Conservation (phyloP, 2,888 invertebrate genomes). For the Hypselothyrea guttata region DNA sequence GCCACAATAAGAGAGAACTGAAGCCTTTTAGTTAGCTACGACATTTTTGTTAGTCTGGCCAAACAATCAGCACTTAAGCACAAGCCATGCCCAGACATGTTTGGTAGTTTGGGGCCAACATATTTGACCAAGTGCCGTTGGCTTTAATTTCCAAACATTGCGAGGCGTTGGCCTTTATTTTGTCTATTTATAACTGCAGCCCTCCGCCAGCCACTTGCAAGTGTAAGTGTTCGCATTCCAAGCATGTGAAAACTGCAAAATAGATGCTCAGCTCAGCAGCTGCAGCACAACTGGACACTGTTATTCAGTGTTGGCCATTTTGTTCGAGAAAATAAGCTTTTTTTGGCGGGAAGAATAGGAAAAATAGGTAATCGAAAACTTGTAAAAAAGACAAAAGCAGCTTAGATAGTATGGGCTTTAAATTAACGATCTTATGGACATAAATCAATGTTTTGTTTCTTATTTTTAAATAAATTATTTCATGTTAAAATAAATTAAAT, state of each 20-base stretch:
- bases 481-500: too few relatives aligned
- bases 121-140: constrained; percentile 65
- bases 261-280: constrained; percentile 47
- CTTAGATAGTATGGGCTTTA: too few relatives aligned
- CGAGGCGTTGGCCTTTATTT: constrained; percentile 57
- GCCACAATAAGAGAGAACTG: constrained; percentile 5
- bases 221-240: constrained; percentile 74
- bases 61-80: constrained; percentile 59
- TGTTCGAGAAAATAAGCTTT: too few relatives aligned
- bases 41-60: constrained; percentile 49
- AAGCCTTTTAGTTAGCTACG: constrained; percentile 45
- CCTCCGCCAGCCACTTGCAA: constrained; percentile 31
- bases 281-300: constrained; percentile 17
- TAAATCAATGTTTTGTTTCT: too few relatives aligned
- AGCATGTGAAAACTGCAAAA: constrained; percentile 73
- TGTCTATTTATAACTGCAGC: constrained; percentile 61
- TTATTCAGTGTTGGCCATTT: too few relatives aligned
- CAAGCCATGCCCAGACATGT: constrained; percentile 1
- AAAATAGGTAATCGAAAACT: too few relatives aligned
- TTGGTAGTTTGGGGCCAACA: constrained; percentile 26
- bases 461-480: too few relatives aligned
- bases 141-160: constrained; percentile 68
- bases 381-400: too few relatives aligned
- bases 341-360: too few relatives aligned
- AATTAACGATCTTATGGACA: too few relatives aligned